phyloP scores from a whole-genome alignment of 2,888 invertebrate genomes.

The Hanleya hanleyi region DNA sequence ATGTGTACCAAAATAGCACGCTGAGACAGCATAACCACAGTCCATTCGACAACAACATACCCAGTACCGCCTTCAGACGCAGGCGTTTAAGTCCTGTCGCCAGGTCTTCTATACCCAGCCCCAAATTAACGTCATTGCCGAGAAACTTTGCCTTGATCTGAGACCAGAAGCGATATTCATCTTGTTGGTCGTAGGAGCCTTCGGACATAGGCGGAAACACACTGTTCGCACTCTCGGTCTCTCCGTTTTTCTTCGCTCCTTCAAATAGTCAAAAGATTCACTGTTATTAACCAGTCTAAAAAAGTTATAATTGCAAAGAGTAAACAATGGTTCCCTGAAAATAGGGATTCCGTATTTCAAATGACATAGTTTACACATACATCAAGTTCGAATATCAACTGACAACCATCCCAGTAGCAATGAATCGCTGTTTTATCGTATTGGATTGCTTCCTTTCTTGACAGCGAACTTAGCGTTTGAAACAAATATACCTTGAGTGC shows the following conservation, averaged over 20 bases:
- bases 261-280: not conserved
- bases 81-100: slow-evolving; percentile 34
- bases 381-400: no score
- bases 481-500: no score
- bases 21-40: slow-evolving; percentile 41
- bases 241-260: not conserved
- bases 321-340: no score
- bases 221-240: not conserved
- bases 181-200: slow-evolving; percentile 17
- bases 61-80: slow-evolving; percentile 37
- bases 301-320: no score
- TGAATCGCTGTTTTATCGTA: no score
- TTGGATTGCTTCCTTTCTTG: no score
- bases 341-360: no score
- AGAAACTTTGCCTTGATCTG: slow-evolving; percentile 33
- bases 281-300: no score
- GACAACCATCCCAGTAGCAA: no score
- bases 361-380: no score
- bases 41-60: slow-evolving; percentile 38
- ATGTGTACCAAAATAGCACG: slow-evolving; percentile 41
- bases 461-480: no score
- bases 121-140: slow-evolving; percentile 39
- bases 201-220: slow-evolving; percentile 22
- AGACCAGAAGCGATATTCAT: slow-evolving; percentile 45
- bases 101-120: slow-evolving; percentile 35